Base-by-base conservation (phyloP, 2,888 invertebrate genomes). In the Apodemia hepburni region DNA sequence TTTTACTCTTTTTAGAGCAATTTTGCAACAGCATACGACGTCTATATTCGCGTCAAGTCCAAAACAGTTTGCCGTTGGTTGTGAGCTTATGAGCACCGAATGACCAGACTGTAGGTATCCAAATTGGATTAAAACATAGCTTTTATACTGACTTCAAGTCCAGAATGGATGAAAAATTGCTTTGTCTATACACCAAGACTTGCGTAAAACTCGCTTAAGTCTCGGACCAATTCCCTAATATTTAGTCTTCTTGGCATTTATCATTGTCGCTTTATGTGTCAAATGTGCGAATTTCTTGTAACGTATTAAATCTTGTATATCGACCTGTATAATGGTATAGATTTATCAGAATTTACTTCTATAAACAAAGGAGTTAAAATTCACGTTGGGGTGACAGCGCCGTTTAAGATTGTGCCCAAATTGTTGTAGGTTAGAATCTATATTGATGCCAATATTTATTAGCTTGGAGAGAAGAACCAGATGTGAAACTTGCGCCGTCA, bases 241-340 rank as follows among this genome's bases (percentile, higher is more conserved):
- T 87, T 81, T 86, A 83, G 76, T 85, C 84, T 84, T 84, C 78
- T 82, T 81, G 81, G 80, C 79, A 78, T 73, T 85, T 85, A 81
- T 85, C 81, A 82, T 82, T 81, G 84, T 89, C 88, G 91, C 91
- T 91, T 91, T 90, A 87, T 89, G 90, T 91, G 91, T 91, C 90
- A 91, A 91, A 89, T 88, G 86, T 87, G 91, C 90, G 85, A 89
- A 81, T 85, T 85, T 85, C 83, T 84, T 83, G 81, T 85, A 84
- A 85, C 83, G 83, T 85, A 84, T 81, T 81, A 68, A 87, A 81
- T 81, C 81, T 85, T 81, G 81, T 89, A 86, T 90, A 88, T 87
- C 87, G 79, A 90, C 88, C 88, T 87, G 85, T 91, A 85, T 90
- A 90, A 90, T 87, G 89, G 90, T 90, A 87, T 89, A 87, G 85